Base-by-base conservation (phyloP, 2,888 invertebrate species). In the Bruchidius siliquastri region DNA sequence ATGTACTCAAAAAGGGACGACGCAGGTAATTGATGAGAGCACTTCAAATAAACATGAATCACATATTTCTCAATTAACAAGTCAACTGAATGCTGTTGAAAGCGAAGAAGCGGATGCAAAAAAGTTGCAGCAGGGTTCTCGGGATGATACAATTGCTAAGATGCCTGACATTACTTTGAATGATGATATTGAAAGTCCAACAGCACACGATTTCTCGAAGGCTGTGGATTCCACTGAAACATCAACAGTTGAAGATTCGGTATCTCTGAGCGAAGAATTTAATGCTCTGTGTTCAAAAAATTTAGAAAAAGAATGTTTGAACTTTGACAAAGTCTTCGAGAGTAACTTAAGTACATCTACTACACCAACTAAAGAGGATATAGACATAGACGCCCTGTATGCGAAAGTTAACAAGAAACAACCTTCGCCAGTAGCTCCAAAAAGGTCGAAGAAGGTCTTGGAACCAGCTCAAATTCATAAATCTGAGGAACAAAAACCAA, bases 351-450 rank as follows among this genome's bases (percentile, higher is more conserved):
- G 26, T 26, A 8, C 3, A 26, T 26, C 26, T 26, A 49, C 49
- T 8, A 49, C 49, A 18, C 49, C 70, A 13, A 66, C 49, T 22
- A 21, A 71, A 13, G 66, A 67, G 20, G 13, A n/a, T 71, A 22
- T 49, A 67, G 77, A 79, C 73, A 20, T 78, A 18, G 81, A 81
- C 67, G 80, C 79, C 74, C 68, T 82, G 4, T 83, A 83, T 73
- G 81, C 82, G 18, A 81, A 80, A 74, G 80, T 83, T 22, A 77
- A 82, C 69, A 76, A 74, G 70, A 71, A 71, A 32, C 70, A 73
- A 69, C 2, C 13, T 8, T 70, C 22, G 3, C 70, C 70, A 4
- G 22, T 20, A 2, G 20, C 26, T 18, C 70, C 70, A 20, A 22
- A 26, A 70, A 21, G 70, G 20, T 2, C 8, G 20, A 70, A 70